phyloP scores from a whole-genome alignment of 2,888 invertebrate species.

The Lordiphosa fenestrarum region DNA sequence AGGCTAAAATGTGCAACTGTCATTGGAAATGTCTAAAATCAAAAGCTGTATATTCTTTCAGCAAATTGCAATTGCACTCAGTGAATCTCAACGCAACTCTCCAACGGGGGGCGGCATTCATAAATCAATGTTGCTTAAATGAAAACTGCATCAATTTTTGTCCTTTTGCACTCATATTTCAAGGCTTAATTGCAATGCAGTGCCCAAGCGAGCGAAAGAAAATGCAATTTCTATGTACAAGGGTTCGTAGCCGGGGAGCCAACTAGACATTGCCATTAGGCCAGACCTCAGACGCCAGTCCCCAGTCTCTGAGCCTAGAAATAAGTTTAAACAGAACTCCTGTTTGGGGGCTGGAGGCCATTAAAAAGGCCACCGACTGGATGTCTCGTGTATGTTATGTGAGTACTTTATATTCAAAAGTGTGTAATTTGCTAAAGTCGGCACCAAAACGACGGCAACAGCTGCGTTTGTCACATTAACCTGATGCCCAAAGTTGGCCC shows the following conservation, averaged over 20 bases:
- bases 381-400: constrained; percentile 47
- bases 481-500: constrained; percentile 33
- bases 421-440: constrained; percentile 71
- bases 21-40: too few species aligned
- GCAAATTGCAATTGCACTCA: constrained; percentile 1
- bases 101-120: constrained; percentile 4
- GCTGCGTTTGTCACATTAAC: constrained; percentile 71
- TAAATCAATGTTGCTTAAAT: constrained; percentile 10
- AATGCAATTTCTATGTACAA: constrained; percentile 4
- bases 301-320: constrained; percentile 5
- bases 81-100: not conserved
- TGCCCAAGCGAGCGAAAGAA: constrained; percentile 2
- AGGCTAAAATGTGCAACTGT: too few species aligned
- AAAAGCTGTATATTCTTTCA: too few species aligned
- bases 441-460: constrained; percentile 41
- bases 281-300: constrained; percentile 8
- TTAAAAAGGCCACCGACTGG: constrained; percentile 36
- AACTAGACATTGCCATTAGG: not conserved
- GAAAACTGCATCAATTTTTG: constrained; percentile 28
- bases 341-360: constrained; percentile 17
- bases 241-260: not conserved
- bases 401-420: constrained; percentile 73
- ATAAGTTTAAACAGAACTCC: constrained; percentile 16
- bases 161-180: constrained; percentile 29
- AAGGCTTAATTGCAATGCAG: constrained; percentile 37